These are phyloP conservation scores for Penaeus indicus DNA, from an alignment of 1,140 invertebrate species.

Conservation along the genomic window DNA sequence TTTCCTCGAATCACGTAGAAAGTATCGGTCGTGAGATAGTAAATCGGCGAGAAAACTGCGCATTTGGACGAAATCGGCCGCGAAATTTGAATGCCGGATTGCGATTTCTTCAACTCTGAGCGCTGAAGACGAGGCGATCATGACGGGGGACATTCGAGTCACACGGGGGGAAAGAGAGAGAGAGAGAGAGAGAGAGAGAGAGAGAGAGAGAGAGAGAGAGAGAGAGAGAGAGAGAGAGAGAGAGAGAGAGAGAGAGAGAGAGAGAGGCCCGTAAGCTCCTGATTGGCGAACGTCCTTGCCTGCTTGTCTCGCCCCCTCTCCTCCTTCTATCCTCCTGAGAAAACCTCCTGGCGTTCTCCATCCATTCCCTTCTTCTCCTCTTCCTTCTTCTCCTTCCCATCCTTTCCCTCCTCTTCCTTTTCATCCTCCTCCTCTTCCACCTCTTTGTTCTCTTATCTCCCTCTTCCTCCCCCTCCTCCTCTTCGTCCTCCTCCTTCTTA, in stretches of 20 bases:
- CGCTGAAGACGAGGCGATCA: too few species aligned
- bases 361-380: conserved; percentile 1
- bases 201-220: background rate
- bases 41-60: too few species aligned
- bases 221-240: background rate
- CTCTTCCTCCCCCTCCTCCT: background rate
- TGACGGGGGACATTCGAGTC: too few species aligned
- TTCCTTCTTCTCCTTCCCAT: background rate
- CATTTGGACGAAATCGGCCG: too few species aligned
- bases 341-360: background rate
- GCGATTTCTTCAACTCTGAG: too few species aligned
- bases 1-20: too few species aligned
- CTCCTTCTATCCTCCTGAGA: background rate
- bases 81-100: too few species aligned
- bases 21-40: too few species aligned
- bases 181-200: conserved; percentile 27
- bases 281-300: background rate
- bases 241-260: conserved; percentile 38
- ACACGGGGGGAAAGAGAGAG: background rate
- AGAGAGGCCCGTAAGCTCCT: too few species aligned
- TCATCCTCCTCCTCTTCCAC: background rate
- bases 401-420: background rate
- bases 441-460: background rate
- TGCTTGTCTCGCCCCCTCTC: background rate
- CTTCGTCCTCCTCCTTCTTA: background rate